Percentiles rank a stretch among this genome's conserved stretches.
These are phyloP conservation scores for Porites evermanni DNA, from an alignment of 92 coral and sea anemone genomes.

Conservation along the genomic window DNA sequence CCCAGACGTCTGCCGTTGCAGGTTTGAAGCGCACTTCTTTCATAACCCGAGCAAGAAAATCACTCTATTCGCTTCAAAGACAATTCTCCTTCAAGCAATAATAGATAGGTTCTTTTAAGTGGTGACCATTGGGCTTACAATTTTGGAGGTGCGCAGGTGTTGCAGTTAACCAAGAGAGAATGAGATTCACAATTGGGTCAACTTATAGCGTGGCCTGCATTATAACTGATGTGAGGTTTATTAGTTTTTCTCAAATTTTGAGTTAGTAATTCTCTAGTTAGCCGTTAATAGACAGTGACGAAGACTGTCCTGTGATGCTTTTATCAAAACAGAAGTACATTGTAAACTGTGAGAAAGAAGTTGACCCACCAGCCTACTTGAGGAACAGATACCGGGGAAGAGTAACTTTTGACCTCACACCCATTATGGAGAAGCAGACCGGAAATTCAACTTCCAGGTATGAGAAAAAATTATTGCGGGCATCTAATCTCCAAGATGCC, in stretches of 20 bases:
- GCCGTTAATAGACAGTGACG: no score
- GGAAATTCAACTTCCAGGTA: neutral
- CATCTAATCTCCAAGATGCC: no score
- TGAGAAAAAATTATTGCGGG: neutral
- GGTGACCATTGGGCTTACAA: no score
- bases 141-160: no score
- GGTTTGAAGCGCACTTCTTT: constrained; percentile 29
- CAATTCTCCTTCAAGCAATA: no score
- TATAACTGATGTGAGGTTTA: no score
- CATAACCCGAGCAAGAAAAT: constrained; percentile 58
- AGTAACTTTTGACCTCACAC: constrained; percentile 87
- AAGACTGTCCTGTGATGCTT: neutral
- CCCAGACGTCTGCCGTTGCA: constrained; percentile 79
- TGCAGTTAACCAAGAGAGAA: no score
- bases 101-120: no score
- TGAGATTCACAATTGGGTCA: no score
- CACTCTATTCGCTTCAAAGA: neutral
- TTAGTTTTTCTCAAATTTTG: no score
- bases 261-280: no score
- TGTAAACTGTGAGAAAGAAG: constrained; percentile 67
- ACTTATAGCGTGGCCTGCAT: no score
- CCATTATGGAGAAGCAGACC: constrained; percentile 65
- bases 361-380: constrained; percentile 82
- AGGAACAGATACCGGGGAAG: constrained; percentile 66
- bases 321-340: constrained; percentile 72